phyloP scores from a whole-genome alignment of 2,113 vertebrate genomes.

The Apodemus speciosus region DNA sequence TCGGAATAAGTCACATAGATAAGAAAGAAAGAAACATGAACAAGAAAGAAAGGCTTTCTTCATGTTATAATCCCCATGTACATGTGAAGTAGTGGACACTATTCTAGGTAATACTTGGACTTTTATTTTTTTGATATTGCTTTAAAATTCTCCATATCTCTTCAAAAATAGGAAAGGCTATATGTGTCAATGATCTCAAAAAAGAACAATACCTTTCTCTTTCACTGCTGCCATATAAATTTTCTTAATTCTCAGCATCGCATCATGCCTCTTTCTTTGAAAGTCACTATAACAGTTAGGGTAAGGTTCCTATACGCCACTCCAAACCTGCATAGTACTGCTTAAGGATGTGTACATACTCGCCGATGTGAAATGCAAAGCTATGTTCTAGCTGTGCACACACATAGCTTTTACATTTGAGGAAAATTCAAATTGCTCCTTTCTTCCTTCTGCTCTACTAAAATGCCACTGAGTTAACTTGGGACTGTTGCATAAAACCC shows the following conservation, averaged over 20 bases:
- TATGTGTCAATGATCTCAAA: not conserved
- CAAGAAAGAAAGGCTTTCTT: slow-evolving; percentile 10
- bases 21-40: not conserved
- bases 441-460: not conserved
- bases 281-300: not conserved
- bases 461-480: slow-evolving; percentile 35
- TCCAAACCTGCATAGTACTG: not conserved
- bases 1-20: not conserved
- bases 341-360: not conserved
- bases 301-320: not conserved
- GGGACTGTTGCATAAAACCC: slow-evolving; percentile 21
- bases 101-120: not conserved
- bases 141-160: not conserved
- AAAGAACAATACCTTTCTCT: not conserved
- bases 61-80: not conserved
- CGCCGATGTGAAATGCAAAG: not conserved
- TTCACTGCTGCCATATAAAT: not conserved
- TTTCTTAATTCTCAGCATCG: not conserved
- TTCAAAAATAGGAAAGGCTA: not conserved
- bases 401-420: not conserved
- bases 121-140: not conserved
- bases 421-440: not conserved
- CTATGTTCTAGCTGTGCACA: not conserved
- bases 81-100: not conserved
- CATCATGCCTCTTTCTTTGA: not conserved